A percentile compares a stretch with the other conserved stretches of the same genome.
phyloP scores from a whole-genome alignment of 2,113 vertebrate species.

The Podarcis muralis region DNA sequence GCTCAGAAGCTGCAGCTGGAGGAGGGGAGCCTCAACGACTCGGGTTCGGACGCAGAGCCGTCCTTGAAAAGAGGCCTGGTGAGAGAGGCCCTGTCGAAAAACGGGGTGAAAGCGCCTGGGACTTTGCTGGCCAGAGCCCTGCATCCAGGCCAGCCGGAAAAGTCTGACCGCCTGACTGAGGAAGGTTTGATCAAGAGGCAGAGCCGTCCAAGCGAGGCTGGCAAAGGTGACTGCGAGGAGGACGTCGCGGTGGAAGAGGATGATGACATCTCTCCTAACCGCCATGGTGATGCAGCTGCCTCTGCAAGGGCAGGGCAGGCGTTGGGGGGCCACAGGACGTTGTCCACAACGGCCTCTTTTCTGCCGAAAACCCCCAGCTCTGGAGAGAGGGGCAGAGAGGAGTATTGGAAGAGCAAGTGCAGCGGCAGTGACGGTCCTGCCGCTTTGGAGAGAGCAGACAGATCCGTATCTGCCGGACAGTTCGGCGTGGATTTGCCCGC shows the following conservation, averaged over 20 bases:
- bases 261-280: slow-evolving; percentile 54
- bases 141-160: slow-evolving; percentile 67
- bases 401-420: slow-evolving; percentile 43
- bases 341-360: slow-evolving; percentile 9
- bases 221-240: slow-evolving; percentile 61
- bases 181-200: slow-evolving; percentile 44
- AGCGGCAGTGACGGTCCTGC: slow-evolving; percentile 44
- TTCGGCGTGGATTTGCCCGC: slow-evolving; percentile 45
- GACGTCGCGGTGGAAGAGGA: slow-evolving; percentile 68
- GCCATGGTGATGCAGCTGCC: slow-evolving; percentile 16
- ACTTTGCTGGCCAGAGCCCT: slow-evolving; percentile 62
- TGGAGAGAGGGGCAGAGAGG: slow-evolving; percentile 55
- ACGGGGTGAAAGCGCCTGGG: slow-evolving; percentile 67
- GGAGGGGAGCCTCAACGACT: slow-evolving; percentile 43
- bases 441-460: slow-evolving; percentile 11
- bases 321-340: slow-evolving; percentile 24
- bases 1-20: slow-evolving; percentile 74
- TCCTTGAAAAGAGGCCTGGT: slow-evolving; percentile 61
- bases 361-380: slow-evolving; percentile 59
- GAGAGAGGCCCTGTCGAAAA: slow-evolving; percentile 65
- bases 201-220: slow-evolving; percentile 63
- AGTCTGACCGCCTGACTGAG: slow-evolving; percentile 68
- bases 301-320: slow-evolving; percentile 15
- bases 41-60: slow-evolving; percentile 47
- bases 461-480: slow-evolving; percentile 47